Conservation (phyloP, 2,888 invertebrate genomes). For the Disparrhopalites patrizii region DNA sequence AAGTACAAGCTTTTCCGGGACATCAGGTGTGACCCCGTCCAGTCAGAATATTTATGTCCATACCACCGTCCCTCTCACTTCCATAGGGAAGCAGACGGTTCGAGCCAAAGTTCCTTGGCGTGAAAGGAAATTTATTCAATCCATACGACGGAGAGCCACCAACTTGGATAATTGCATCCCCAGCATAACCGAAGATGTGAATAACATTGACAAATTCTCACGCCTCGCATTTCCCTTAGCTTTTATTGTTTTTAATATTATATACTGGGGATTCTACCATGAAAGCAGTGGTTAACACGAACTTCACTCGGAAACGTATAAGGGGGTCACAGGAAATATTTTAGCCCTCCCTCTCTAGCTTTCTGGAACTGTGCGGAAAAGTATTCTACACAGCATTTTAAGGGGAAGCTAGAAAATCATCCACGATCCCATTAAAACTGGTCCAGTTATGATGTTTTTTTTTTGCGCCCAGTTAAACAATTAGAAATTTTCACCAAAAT, state of each 20-base stretch:
- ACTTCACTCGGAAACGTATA: neutral
- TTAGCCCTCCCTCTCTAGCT: too few relatives aligned
- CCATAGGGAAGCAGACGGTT: slow-evolving; percentile 40
- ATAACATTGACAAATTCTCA: slow-evolving; percentile 59
- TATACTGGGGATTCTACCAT: slow-evolving; percentile 57
- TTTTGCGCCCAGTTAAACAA: too few relatives aligned
- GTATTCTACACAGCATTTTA: too few relatives aligned
- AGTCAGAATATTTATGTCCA: slow-evolving; percentile 29
- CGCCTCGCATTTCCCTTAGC: slow-evolving; percentile 58
- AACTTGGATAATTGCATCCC: slow-evolving; percentile 47
- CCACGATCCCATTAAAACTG: too few relatives aligned
- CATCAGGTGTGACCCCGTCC: slow-evolving; percentile 34
- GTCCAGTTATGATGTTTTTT: too few relatives aligned
- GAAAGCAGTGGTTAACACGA: neutral
- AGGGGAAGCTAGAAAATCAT: too few relatives aligned
- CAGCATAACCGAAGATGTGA: slow-evolving; percentile 55
- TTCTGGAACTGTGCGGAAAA: too few relatives aligned
- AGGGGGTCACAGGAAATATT: too few relatives aligned
- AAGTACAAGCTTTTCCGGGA: slow-evolving; percentile 48
- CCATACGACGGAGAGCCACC: slow-evolving; percentile 45
- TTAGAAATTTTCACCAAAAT: too few relatives aligned
- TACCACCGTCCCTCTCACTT: slow-evolving; percentile 17
- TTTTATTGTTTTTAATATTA: slow-evolving; percentile 58
- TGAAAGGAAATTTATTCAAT: slow-evolving; percentile 44
- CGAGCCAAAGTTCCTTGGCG: slow-evolving; percentile 44